Evolutionary conservation across 1,140 invertebrate species (phyloP).

Genomic region (Lethrus apterus): DNA sequence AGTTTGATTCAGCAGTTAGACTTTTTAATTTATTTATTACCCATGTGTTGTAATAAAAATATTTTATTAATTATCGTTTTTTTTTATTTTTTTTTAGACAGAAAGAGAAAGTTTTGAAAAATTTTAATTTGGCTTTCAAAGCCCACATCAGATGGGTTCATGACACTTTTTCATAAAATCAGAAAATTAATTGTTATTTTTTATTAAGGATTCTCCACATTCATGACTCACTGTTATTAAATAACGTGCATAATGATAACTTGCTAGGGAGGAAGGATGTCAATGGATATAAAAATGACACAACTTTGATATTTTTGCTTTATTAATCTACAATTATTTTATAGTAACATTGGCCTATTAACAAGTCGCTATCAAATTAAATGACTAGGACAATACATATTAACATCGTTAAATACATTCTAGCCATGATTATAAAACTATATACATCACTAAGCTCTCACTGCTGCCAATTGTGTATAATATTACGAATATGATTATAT

Average conservation of each 20-base stretch:
- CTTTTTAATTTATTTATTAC: too few species aligned
- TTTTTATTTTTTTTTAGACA: neutral
- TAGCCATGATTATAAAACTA: slow-evolving; percentile 31
- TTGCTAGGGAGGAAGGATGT: too few species aligned
- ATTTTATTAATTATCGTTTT: slow-evolving; percentile 1
- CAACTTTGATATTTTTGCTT: slow-evolving; percentile 10
- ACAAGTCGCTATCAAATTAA: slow-evolving; percentile 1
- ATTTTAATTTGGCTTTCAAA: too few species aligned
- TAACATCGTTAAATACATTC: neutral
- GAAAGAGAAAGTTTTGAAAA: too few species aligned
- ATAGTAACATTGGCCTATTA: slow-evolving; percentile 13
- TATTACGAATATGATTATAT: slow-evolving; percentile 11
- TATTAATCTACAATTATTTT: slow-evolving; percentile 13
- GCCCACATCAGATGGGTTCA: too few species aligned
- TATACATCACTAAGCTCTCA: slow-evolving; percentile 33
- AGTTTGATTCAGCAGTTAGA: too few species aligned
- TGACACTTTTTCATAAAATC: neutral
- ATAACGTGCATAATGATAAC: too few species aligned
- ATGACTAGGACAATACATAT: slow-evolving; percentile 1
- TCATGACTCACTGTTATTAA: too few species aligned
- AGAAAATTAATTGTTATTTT: neutral
- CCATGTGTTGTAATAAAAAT: too few species aligned
- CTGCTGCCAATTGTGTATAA: slow-evolving; percentile 13
- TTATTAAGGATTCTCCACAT: too few species aligned
- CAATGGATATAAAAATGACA: too few species aligned